phyloP scores from a whole-genome alignment of 2,888 invertebrate genomes.

The Ectemnius continuus region DNA sequence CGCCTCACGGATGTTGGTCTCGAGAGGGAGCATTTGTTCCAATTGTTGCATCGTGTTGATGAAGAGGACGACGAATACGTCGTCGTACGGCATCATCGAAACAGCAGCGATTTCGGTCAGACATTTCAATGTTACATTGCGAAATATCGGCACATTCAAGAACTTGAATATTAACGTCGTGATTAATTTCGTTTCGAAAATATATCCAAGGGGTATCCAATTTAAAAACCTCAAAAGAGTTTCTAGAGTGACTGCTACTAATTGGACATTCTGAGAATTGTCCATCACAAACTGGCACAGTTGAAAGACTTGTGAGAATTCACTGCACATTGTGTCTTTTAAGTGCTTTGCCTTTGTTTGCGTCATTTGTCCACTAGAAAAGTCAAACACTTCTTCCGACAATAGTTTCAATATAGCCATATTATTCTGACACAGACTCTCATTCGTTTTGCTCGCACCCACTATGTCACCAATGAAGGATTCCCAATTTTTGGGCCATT shows the following conservation, averaged over 20 bases:
- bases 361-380: slow-evolving; percentile 98
- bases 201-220: slow-evolving; percentile 99
- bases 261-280: slow-evolving; percentile 97
- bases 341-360: slow-evolving; percentile 99
- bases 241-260: slow-evolving; percentile 97
- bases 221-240: slow-evolving; percentile 97
- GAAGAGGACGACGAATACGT: slow-evolving; percentile 93
- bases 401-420: slow-evolving; percentile 98
- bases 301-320: slow-evolving; percentile 99
- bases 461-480: slow-evolving; percentile 99
- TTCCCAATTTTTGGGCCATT: slow-evolving; percentile 99
- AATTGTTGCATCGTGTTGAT: slow-evolving; percentile 95
- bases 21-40: slow-evolving; percentile 93
- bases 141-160: slow-evolving; percentile 97
- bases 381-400: slow-evolving; percentile 99
- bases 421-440: slow-evolving; percentile 99
- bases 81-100: slow-evolving; percentile 93
- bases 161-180: slow-evolving; percentile 97
- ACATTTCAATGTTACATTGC: slow-evolving; percentile 98
- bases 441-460: slow-evolving; percentile 99
- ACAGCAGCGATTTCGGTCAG: slow-evolving; percentile 98
- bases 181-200: slow-evolving; percentile 99
- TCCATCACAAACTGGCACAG: slow-evolving; percentile 99
- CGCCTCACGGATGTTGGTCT: slow-evolving; percentile 95
- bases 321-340: slow-evolving; percentile 99